These are phyloP conservation scores for Cataglyphis hispanica DNA, from an alignment of 1,140 invertebrate species.

Conservation along the genomic window DNA sequence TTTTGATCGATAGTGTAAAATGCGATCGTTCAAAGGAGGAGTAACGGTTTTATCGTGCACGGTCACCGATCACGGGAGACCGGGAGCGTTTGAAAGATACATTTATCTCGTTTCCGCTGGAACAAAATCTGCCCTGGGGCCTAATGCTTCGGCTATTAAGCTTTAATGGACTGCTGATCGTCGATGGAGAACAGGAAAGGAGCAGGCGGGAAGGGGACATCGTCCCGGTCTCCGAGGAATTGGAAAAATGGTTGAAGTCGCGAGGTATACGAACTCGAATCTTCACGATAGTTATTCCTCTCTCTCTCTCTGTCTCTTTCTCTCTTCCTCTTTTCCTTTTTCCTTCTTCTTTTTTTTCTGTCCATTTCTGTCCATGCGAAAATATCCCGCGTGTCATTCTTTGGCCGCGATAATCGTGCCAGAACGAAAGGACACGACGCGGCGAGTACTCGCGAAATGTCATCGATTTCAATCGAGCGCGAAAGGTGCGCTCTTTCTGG, in stretches of 20 bases:
- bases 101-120: constrained; percentile 81
- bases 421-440: neutral
- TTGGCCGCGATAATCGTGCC: constrained; percentile 26
- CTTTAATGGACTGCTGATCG: constrained; percentile 79
- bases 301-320: neutral
- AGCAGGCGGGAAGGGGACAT: constrained; percentile 21
- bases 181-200: constrained; percentile 43
- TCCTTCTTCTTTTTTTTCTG: neutral
- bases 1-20: neutral
- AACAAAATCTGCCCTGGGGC: constrained; percentile 83
- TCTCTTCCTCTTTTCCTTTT: neutral
- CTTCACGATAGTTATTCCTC: neutral
- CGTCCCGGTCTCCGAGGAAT: constrained; percentile 65
- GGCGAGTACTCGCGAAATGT: constrained; percentile 20
- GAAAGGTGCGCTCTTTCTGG: constrained; percentile 32
- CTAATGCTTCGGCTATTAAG: constrained; percentile 83
- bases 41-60: constrained; percentile 39
- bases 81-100: constrained; percentile 74
- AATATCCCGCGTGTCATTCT: constrained; percentile 45
- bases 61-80: constrained; percentile 51
- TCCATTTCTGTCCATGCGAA: constrained; percentile 19
- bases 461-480: constrained; percentile 71
- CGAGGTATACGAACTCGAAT: constrained; percentile 18
- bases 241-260: constrained; percentile 66
- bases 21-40: constrained; percentile 13